Base-by-base conservation (phyloP, 2,797 vertebrate genomes). In the Platyrinchus mystaceus region DNA sequence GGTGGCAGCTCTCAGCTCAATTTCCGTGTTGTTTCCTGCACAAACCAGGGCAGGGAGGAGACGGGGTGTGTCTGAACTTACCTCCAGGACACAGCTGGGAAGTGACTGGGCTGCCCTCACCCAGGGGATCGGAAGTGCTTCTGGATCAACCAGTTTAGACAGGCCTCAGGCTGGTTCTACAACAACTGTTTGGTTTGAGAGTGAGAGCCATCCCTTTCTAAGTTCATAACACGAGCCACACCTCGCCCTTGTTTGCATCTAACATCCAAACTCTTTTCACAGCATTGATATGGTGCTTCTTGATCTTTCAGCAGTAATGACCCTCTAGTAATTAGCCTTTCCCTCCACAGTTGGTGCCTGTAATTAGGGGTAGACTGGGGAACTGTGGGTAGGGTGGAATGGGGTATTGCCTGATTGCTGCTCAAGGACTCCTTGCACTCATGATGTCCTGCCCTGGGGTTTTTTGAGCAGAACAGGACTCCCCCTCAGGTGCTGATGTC, bases 341-440 rank as follows among this genome's bases (percentile, higher is more conserved):
- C 17, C 37, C n/a, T 63, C 32, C 8, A 20, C 2, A 5, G 58
- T 12, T 1, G 0, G 24, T n/a, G 47, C 3, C 15, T 80, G 27
- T 71, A 23, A 34, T 24, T 60, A 50, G 53, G 47, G 28, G 11
- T 30, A 63, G 36, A n/a, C 2, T 49, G 58, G 49, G 37, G 4
- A 14, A 10, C 0, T 0, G 8, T 32, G 50, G 39, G 36, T 68
- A 67, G n/a, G 14, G 27, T 53, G 56, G 58, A 75, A 11, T 1
- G 10, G 22, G 27, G 9, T 36, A 28, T 23, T 43, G 20, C 27
- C 37, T 30, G 23, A 36, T 60, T 58, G 50, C 32, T 3, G 9
- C n/a, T n/a, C 8, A 12, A 64, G 28, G 67, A 18, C 12, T 67
- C 36, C 36, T 44, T 36, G 20, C 30, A 14, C 10, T 27, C 55